Base-by-base conservation (phyloP, 2,113 vertebrate genomes). In the Butorides virescens region DNA sequence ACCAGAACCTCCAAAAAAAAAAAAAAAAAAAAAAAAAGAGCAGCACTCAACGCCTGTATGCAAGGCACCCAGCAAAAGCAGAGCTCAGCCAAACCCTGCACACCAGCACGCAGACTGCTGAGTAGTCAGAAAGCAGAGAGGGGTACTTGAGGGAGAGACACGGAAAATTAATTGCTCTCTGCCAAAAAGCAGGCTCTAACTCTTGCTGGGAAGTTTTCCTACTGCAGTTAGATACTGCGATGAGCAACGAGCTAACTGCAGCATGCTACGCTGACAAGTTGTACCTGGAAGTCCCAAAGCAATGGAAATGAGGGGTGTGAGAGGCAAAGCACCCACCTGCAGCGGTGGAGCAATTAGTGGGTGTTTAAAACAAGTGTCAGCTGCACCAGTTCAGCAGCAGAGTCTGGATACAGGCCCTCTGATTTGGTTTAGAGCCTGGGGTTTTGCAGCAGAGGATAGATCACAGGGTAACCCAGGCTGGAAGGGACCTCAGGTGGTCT, bases 101-200 rank as follows among this genome's bases (percentile, higher is more conserved):
- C 66, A n/a, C 36, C 82, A 84, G 78, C 88, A 77, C 0, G 0
- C 36, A 65, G 82, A 52, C 7, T 13, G 77, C 88, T 91, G 95
- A 91, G 55, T 2, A 89, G 91, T 79, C 77, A 90, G 68, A 90
- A 94, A 92, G 76, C 49, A 81, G 56, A 88, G 79, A 86, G 68
- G n/a, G 56, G 50, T 39, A 21, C 81, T 91, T 42, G 70, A 82
- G 76, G 76, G 50, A 90, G 53, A 89, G 71, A 65, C 17, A 2
- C 0, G 16, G 82, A 90, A 86, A 90, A 96, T 86, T 83, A 95
- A 86, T 94, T 92, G 50, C 63, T 86, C 29, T 55, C 65, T 84
- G 29, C 52, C 80, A 91, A 82, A 88, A 88, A 86, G 37, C 39
- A 85, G 25, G 73, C 34, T 81, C 56, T 36, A 59, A 56, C 9